phyloP scores from a whole-genome alignment of 2,797 vertebrate species.

The Phalloptychus januarius region DNA sequence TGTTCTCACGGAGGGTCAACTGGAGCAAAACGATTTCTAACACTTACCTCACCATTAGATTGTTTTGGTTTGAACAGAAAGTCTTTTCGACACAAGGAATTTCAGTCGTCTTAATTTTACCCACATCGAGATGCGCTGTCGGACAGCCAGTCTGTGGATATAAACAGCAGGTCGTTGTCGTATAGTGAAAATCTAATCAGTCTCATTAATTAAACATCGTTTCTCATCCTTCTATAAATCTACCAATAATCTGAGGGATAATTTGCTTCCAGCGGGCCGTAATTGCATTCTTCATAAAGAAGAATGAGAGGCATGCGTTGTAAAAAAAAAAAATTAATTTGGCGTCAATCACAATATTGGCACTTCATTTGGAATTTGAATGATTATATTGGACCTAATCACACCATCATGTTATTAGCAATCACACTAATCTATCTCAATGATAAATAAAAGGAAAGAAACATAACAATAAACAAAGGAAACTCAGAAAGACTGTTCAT shows the following conservation, averaged over 20 bases:
- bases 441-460: neutral
- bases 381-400: neutral
- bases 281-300: neutral
- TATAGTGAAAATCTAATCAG: neutral
- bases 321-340: neutral
- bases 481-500: neutral
- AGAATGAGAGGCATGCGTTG: neutral
- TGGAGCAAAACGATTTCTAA: neutral
- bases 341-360: neutral
- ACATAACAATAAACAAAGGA: neutral
- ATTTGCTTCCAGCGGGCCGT: neutral
- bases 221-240: neutral
- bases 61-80: neutral
- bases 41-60: neutral
- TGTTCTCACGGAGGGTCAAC: neutral
- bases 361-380: neutral
- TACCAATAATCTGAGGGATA: neutral
- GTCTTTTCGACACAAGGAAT: neutral
- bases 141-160: neutral
- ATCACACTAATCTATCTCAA: neutral
- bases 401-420: neutral
- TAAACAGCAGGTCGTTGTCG: neutral
- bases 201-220: neutral
- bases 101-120: neutral
- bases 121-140: neutral